phyloP scores from a whole-genome alignment of 2,888 invertebrate genomes.

The Epistrophe grossulariae region DNA sequence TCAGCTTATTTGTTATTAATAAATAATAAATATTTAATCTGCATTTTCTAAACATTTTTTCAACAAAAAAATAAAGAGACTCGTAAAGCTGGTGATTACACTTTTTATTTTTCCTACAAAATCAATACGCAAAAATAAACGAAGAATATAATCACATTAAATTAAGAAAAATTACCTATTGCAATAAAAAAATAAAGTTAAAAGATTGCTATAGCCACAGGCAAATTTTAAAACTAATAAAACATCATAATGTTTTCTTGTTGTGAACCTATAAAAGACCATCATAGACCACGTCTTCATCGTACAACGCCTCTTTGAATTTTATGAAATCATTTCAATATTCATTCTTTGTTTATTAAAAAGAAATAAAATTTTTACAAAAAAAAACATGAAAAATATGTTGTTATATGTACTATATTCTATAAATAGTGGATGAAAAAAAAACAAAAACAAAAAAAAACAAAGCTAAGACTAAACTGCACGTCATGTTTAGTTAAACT shows the following conservation, averaged over 20 bases:
- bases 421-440: conserved; percentile 60
- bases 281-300: neutral
- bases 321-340: conserved; percentile 53
- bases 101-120: neutral
- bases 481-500: conserved; percentile 76
- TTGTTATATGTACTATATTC: conserved; percentile 21
- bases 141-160: neutral
- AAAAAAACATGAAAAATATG: conserved; percentile 15
- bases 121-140: neutral
- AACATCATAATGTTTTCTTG: neutral
- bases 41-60: too few species aligned
- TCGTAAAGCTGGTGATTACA: too few species aligned
- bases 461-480: conserved; percentile 54
- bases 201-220: neutral
- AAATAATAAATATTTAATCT: too few species aligned
- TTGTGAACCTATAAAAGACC: neutral
- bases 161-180: conserved; percentile 2
- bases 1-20: too few species aligned
- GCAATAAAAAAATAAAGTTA: neutral
- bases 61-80: too few species aligned
- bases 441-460: too few species aligned
- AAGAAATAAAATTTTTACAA: conserved; percentile 11
- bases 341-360: conserved; percentile 36
- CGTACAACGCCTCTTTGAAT: conserved; percentile 17
- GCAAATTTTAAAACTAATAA: too few species aligned